A percentile compares a stretch with the other conserved stretches of the same genome.
These are phyloP conservation scores for Scomber japonicus DNA, from an alignment of 2,113 vertebrate genomes.

Conservation along the genomic window DNA sequence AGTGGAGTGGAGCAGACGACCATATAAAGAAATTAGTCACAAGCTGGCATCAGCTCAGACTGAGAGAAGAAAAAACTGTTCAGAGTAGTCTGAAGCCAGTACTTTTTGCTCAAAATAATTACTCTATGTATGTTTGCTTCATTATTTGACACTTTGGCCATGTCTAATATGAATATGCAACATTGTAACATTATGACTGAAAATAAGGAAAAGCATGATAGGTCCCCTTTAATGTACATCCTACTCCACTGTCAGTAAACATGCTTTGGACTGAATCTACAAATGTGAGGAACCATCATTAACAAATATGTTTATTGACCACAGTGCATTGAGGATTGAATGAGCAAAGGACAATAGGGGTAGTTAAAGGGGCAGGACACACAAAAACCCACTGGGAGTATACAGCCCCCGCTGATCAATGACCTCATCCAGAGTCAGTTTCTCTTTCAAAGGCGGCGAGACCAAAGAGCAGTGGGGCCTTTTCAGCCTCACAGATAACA, in stretches of 20 bases:
- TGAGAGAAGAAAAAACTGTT: no score
- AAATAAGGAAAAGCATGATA: no score
- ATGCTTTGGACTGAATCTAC: conserved; percentile 44
- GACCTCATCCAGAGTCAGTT: conserved; percentile 83
- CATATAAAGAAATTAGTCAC: no score
- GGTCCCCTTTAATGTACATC: background rate
- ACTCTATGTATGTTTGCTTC: no score
- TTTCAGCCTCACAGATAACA: conserved; percentile 85
- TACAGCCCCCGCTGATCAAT: conserved; percentile 82
- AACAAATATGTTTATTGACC: conserved; percentile 82
- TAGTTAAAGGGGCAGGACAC: conserved; percentile 83
- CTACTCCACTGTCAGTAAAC: conserved; percentile 24
- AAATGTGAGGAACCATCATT: conserved; percentile 65
- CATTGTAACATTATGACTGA: no score
- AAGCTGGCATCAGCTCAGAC: no score
- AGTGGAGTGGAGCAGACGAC: no score
- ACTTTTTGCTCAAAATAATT: no score
- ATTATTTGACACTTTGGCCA: no score
- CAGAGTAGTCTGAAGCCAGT: no score
- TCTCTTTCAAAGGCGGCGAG: conserved; percentile 84
- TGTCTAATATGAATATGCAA: no score
- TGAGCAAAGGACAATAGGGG: conserved; percentile 72
- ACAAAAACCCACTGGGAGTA: conserved; percentile 81
- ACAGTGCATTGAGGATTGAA: conserved; percentile 66
- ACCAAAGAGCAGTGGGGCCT: conserved; percentile 84